phyloP scores from a whole-genome alignment of 2,113 vertebrate species.

The Erpornis zantholeuca region DNA sequence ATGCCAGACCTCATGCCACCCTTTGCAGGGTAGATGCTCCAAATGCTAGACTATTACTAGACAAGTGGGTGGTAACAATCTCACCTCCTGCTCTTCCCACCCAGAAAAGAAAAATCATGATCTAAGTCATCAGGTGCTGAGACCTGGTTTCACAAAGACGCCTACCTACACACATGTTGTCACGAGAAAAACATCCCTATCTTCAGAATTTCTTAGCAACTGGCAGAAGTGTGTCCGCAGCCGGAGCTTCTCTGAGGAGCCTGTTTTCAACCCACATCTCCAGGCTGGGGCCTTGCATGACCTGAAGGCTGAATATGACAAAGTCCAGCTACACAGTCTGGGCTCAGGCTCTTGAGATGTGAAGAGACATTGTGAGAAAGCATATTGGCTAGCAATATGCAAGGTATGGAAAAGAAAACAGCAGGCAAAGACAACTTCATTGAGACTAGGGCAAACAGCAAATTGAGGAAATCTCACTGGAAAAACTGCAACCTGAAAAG shows the following conservation, averaged over 20 bases:
- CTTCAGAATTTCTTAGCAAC: not conserved
- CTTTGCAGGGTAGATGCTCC: not conserved
- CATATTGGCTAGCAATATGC: not conserved
- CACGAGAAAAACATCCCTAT: not conserved
- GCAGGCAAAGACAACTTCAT: not conserved
- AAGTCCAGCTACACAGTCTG: not conserved
- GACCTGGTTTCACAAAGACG: not conserved
- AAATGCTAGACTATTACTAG: conserved; percentile 23
- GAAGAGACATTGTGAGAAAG: not conserved
- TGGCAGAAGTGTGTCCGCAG: not conserved
- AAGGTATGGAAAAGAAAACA: not conserved
- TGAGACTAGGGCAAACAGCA: not conserved
- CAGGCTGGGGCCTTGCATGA: accelerated
- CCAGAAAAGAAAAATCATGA: not conserved
- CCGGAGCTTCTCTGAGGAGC: accelerated
- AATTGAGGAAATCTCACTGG: not conserved
- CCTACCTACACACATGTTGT: not conserved
- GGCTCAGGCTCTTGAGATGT: not conserved
- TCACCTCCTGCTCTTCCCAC: not conserved
- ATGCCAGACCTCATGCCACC: not conserved
- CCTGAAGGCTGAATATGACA: not conserved
- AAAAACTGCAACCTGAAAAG: not conserved
- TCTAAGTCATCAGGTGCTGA: not conserved
- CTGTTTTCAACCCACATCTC: not conserved
- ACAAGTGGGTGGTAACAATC: not conserved